Percentiles rank a stretch among this genome's conserved stretches.
Conservation (phyloP, 2,888 invertebrate genomes). For the Idaea straminata region DNA sequence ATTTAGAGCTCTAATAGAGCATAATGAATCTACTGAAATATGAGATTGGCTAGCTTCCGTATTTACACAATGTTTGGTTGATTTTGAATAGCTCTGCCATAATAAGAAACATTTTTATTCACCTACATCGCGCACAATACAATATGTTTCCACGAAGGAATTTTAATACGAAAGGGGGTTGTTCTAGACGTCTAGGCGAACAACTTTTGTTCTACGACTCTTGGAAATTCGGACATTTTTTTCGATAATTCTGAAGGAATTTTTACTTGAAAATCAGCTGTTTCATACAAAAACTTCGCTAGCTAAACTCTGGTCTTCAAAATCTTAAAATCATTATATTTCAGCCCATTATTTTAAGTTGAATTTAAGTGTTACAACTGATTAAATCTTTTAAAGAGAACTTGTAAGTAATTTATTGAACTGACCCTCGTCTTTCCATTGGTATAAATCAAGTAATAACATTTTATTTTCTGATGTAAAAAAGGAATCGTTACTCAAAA, state of each 20-base stretch:
- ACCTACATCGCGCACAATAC: background rate
- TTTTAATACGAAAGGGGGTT: no score
- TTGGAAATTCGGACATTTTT: no score
- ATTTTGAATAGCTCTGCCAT: background rate
- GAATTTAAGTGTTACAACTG: background rate
- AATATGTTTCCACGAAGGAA: no score
- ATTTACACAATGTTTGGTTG: conserved; percentile 21
- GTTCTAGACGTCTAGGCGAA: no score
- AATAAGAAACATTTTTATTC: background rate
- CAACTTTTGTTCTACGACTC: no score
- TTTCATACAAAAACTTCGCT: no score
- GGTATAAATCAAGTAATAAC: background rate
- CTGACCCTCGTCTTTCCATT: background rate
- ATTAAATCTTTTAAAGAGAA: conserved; percentile 2
- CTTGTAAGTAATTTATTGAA: conserved; percentile 3
- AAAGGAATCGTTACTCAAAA: background rate
- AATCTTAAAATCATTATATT: background rate
- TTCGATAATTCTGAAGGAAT: no score
- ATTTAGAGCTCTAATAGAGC: conserved; percentile 58
- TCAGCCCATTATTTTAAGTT: background rate
- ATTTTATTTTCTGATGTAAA: background rate
- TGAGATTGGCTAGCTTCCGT: conserved; percentile 39
- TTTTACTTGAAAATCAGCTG: no score
- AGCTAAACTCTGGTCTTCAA: background rate
- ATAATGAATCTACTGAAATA: conserved; percentile 50